These are phyloP conservation scores for Lophura nycthemera DNA, from an alignment of 2,113 vertebrate species.

Conservation along the genomic window DNA sequence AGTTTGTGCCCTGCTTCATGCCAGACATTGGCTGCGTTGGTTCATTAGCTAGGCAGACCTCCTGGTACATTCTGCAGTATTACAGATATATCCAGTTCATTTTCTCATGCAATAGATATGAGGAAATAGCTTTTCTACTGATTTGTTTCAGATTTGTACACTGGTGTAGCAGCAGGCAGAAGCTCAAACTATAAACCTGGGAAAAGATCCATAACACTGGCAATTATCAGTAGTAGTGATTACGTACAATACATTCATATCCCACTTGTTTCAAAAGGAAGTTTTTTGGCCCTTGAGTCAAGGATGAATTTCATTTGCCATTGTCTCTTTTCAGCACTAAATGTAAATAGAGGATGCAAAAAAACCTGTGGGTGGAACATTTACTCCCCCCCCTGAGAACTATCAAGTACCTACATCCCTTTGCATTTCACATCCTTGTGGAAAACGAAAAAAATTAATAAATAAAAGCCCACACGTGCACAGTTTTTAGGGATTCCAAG, in stretches of 20 bases:
- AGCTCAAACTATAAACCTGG: background rate
- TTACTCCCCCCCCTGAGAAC: background rate
- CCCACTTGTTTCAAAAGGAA: background rate
- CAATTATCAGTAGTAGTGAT: constrained; percentile 35
- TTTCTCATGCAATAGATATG: background rate
- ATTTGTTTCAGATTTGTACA: background rate
- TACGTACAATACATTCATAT: background rate
- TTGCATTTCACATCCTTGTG: background rate
- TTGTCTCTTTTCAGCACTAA: background rate
- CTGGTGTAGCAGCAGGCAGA: constrained; percentile 18
- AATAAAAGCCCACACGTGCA: accelerated
- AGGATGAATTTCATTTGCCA: background rate
- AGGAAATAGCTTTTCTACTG: background rate
- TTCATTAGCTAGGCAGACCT: constrained; percentile 4
- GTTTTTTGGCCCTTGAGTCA: background rate
- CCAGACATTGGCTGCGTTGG: background rate
- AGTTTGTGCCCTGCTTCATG: background rate
- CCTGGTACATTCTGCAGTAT: background rate
- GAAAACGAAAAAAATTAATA: background rate
- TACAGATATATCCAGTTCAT: background rate
- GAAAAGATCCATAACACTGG: constrained; percentile 19
- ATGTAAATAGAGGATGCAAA: background rate
- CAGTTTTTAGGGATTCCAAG: background rate
- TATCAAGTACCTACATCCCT: background rate
- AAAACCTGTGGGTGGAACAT: background rate